Evolutionary conservation across 2,797 vertebrate species (phyloP), one percentile per base, ranked within the genome.

Genomic region (Onychomys torridus): DNA sequence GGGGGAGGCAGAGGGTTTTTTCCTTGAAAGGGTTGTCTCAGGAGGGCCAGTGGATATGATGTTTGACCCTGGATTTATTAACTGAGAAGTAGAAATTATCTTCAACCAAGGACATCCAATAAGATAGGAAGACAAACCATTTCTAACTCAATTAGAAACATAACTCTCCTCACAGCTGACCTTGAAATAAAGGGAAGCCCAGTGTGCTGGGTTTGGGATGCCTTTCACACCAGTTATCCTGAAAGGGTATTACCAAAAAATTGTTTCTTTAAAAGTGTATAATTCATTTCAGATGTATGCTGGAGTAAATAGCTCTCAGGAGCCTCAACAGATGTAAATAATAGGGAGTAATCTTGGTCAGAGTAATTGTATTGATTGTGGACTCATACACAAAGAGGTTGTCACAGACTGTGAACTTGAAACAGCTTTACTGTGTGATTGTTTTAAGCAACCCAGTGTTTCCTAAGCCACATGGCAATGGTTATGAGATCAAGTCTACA

Each of bases 271-370:
- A 95, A 91, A 94, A 83, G n/a, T 43, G n/a, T 49, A 75, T 91
- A 97, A 97, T 97, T 90, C 82, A 89, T 93, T 96, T 97, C 95
- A 97, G 97, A 76, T 46, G 14, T 93, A 1, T 37, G 27, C 84
- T 95, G 87, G 73, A 87, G 76, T 92, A 94, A 97, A 95, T 95
- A 92, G 89, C 55, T 55, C 81, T 71, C 57, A 10, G 29, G 81
- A 73, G 75, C 94, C 61, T 93, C 77, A 85, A 88, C 95, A 96
- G 95, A 97, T 95, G 96, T 77, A 92, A 89, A 87, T 82, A 91
- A 93, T 67, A 84, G 87, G 55, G 87, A 88, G 61, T 76, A 83
- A 95, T 88, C 90, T 94, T 90, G 75, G 90, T 82, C 27, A 55
- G 83, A 93, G 89, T 73, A 81, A 71, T 83, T 78, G 79, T 75